phyloP scores from a whole-genome alignment of 2,888 invertebrate genomes.

The Drosophila maculinotata region DNA sequence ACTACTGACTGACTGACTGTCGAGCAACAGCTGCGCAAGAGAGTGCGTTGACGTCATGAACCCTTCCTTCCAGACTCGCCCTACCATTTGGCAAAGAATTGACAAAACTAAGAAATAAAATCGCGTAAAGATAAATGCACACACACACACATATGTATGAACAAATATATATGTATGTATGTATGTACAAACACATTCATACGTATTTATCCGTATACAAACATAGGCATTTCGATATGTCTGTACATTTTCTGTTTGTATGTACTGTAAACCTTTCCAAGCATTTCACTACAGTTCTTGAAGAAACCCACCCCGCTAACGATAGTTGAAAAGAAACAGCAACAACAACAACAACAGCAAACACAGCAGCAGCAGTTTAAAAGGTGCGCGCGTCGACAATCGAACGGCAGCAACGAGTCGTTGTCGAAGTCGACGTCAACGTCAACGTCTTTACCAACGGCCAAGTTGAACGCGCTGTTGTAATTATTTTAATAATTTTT shows the following conservation, averaged over 20 bases:
- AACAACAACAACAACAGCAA: conserved; percentile 22
- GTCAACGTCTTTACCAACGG: conserved; percentile 62
- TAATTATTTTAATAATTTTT: conserved; percentile 79
- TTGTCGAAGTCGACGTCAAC: conserved; percentile 51
- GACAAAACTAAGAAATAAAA: conserved; percentile 48
- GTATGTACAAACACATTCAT: conserved; percentile 14
- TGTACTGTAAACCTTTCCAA: conserved; percentile 62
- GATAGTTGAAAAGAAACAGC: conserved; percentile 46
- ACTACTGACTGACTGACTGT: conserved; percentile 42
- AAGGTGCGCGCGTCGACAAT: conserved; percentile 66
- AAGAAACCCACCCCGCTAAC: conserved; percentile 71
- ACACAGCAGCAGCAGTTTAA: conserved; percentile 40
- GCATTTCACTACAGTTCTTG: conserved; percentile 68
- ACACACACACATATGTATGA: conserved; percentile 6
- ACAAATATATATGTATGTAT: conserved; percentile 9
- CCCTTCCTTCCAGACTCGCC: conserved; percentile 51
- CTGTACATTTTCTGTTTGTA: conserved; percentile 7
- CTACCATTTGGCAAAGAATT: conserved; percentile 63
- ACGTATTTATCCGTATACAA: conserved; percentile 10
- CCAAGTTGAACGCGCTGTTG: conserved; percentile 73
- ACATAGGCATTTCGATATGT: conserved; percentile 15
- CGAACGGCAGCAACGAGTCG: conserved; percentile 53
- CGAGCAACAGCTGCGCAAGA: conserved; percentile 69
- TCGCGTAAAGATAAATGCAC: conserved; percentile 45
- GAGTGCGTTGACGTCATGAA: conserved; percentile 64